Percentiles rank a stretch among this genome's conserved stretches.
These are phyloP conservation scores for Novumbra hubbsi DNA, from an alignment of 2,797 vertebrate species.

Conservation along the genomic window DNA sequence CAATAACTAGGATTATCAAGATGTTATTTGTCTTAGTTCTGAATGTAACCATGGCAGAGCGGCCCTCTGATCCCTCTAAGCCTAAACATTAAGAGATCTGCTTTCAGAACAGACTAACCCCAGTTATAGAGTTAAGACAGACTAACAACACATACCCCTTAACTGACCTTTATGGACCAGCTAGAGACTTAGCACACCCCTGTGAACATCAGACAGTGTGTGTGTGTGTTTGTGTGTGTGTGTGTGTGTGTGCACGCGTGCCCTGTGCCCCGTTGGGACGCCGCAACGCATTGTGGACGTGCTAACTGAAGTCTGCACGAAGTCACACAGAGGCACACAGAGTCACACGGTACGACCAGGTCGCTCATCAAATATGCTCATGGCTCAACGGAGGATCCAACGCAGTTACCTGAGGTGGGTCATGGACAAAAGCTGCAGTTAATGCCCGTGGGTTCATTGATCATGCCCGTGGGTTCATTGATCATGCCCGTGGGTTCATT, in stretches of 20 bases:
- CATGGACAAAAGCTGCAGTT: constrained; percentile 11
- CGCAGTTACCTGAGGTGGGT: not conserved
- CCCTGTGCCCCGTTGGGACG: not conserved
- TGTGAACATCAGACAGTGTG: not conserved
- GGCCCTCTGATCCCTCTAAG: not conserved
- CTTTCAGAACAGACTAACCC: constrained; percentile 40
- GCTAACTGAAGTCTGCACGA: constrained; percentile 6
- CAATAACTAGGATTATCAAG: not conserved
- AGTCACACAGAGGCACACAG: not conserved
- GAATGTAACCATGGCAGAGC: not conserved
- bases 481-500: constrained; percentile 34
- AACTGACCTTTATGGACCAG: constrained; percentile 47
- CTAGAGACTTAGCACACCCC: constrained; percentile 27
- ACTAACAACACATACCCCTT: constrained; percentile 50
- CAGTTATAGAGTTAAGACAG: constrained; percentile 43
- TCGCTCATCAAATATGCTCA: constrained; percentile 18
- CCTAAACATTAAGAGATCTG: constrained; percentile 18
- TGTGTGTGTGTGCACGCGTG: not conserved
- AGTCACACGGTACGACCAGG: not conserved
- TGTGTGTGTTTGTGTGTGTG: not conserved
- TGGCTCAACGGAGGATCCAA: constrained; percentile 1
- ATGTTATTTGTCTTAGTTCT: not conserved
- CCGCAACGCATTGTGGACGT: not conserved
- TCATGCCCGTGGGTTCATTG: constrained; percentile 33
- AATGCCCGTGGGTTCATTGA: constrained; percentile 34